A percentile compares a stretch with the other conserved stretches of the same genome.
phyloP scores from a whole-genome alignment of 2,797 vertebrate species.

The Brachyalestes nurse region DNA sequence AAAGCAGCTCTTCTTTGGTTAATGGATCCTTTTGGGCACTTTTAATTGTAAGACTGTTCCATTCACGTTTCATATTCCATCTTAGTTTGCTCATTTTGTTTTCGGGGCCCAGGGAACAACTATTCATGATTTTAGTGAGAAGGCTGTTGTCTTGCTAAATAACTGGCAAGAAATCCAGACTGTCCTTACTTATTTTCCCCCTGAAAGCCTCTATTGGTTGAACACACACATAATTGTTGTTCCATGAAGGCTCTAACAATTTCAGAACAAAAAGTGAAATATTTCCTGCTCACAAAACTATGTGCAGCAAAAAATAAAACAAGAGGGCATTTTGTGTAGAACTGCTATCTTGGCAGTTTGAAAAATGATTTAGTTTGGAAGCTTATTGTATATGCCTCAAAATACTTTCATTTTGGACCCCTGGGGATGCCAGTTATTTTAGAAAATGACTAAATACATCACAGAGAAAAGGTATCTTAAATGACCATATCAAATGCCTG shows the following conservation, averaged over 20 bases:
- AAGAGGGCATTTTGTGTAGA: neutral
- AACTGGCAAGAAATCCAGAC: too few relatives aligned
- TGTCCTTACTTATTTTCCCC: too few relatives aligned
- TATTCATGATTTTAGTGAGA: too few relatives aligned
- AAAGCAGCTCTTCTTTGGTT: too few relatives aligned
- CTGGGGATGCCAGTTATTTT: neutral
- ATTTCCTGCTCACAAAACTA: too few relatives aligned
- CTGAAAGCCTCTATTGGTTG: neutral
- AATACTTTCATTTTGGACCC: neutral
- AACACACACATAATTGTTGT: neutral
- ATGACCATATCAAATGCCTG: neutral
- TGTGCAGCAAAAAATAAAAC: neutral
- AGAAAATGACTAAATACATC: constrained; percentile 2
- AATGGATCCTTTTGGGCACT: too few relatives aligned
- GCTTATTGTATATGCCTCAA: neutral
- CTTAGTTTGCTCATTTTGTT: too few relatives aligned
- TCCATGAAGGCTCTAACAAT: neutral
- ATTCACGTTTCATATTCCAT: too few relatives aligned
- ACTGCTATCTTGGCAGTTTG: neutral
- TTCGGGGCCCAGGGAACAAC: too few relatives aligned
- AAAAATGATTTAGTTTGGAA: neutral
- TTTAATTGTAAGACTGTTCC: too few relatives aligned
- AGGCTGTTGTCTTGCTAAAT: too few relatives aligned
- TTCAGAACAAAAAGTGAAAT: neutral
- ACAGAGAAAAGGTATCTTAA: neutral